Base-by-base conservation (phyloP, 2,797 vertebrate genomes). In the Arctocebus calabarensis region DNA sequence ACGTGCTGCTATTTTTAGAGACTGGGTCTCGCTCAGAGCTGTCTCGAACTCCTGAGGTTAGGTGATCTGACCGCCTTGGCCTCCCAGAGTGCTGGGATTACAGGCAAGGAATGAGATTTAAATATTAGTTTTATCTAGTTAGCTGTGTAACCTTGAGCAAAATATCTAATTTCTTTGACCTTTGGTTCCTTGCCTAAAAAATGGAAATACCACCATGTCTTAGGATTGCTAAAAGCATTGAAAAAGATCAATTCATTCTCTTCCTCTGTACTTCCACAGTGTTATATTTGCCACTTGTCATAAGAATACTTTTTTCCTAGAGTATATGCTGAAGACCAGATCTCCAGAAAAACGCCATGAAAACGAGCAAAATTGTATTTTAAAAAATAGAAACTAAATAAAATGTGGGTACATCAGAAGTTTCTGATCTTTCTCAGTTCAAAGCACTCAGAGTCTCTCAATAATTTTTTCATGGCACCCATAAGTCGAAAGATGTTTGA, bases 141-240 rank as follows among this genome's bases (percentile, higher is more conserved):
- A 91, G 59, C 64, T 88, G 32, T 59, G 62, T 62, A 86, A 52
- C 19, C 5, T 91, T 91, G 23, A 88, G 79, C 48, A 88, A 90
- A 88, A 88, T 88, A 91, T 34, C 73, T 87, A 32, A 70, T 83
- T 90, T 66, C 27, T 84, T 84, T 90, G 48, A 95, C 27, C 12
- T 86, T 52, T 74, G 66, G 14, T 77, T 91, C 43, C 64, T 88
- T 88, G 70, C 17, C 81, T 81, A 70, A 37, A 82, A 87, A 86
- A 83, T 17, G 57, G 27, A 3, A 78, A 84, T 19, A 43, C 25
- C 29, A 84, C 32, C 48, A 73, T 70, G 7, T 73, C 20, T 84
- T 43, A 71, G 13, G 16, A 88, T n/a, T 88, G 55, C 22, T 74
- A 1, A 71, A 71, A 88, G 73, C 71, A 73, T 79, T 94, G 74